Percentiles rank a stretch among this genome's conserved stretches.
Evolutionary conservation across 2,113 vertebrate species (phyloP).

Genomic region (Abramis brama): DNA sequence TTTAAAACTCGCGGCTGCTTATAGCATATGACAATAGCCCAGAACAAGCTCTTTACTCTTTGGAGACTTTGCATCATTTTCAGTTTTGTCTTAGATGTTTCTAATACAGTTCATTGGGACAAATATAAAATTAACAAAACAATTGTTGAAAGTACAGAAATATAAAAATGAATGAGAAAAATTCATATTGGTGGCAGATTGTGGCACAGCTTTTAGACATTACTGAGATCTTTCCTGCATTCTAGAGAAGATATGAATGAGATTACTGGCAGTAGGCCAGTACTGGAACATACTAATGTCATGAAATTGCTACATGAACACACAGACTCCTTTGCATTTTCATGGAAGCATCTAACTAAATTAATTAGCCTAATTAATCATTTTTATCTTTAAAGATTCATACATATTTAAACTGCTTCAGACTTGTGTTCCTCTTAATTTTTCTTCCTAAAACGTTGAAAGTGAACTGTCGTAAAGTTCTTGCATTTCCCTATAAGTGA

Average conservation of each 20-base stretch:
- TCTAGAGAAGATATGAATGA: background rate
- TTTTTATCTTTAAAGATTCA: background rate
- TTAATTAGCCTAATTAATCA: background rate
- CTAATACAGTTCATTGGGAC: no score
- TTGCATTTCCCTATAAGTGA: background rate
- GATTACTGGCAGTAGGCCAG: background rate
- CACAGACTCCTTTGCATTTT: background rate
- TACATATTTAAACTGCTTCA: background rate
- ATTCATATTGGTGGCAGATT: background rate
- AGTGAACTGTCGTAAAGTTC: background rate
- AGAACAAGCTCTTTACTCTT: background rate
- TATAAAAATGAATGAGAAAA: no score
- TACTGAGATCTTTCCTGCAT: background rate
- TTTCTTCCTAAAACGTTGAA: background rate
- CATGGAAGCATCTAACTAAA: background rate
- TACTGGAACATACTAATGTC: background rate
- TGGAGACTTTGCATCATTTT: no score
- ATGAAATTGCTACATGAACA: background rate
- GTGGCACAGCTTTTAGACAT: background rate
- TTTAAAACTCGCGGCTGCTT: background rate
- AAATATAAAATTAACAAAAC: no score
- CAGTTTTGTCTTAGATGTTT: no score
- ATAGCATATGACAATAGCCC: background rate
- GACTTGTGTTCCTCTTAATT: background rate
- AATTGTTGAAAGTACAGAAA: no score